Conservation (phyloP, 2,113 vertebrate genomes). For the Ictidomys tridecemlineatus region DNA sequence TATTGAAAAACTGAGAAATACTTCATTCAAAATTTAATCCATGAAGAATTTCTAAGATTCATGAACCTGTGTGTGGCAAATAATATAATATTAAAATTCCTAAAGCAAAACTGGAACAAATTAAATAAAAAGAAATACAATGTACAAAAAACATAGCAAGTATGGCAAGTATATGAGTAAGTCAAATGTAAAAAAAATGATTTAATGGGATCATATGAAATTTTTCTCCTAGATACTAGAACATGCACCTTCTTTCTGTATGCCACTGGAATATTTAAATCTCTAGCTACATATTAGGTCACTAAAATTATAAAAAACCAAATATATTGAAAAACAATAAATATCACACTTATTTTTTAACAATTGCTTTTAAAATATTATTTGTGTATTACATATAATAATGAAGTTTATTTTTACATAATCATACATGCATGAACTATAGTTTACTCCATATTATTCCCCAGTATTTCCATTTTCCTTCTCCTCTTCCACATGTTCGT, state of each 20-base stretch:
- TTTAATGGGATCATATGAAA: neutral
- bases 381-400: no score
- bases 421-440: no score
- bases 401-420: no score
- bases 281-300: no score
- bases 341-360: no score
- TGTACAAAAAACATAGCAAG: neutral
- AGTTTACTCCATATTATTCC: no score
- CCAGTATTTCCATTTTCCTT: no score
- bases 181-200: neutral
- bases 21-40: neutral
- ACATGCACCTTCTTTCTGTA: neutral
- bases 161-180: neutral
- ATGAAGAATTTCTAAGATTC: neutral
- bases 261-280: neutral
- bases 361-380: no score
- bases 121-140: neutral
- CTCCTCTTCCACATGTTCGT: no score
- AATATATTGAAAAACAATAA: no score
- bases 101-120: neutral
- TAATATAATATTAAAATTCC: neutral
- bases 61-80: neutral
- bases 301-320: no score
- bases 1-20: neutral
- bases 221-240: neutral